Evolutionary conservation across 2,113 vertebrate genomes (phyloP), one percentile per base, ranked within the genome.

Genomic region (Boleophthalmus pectinirostris): DNA sequence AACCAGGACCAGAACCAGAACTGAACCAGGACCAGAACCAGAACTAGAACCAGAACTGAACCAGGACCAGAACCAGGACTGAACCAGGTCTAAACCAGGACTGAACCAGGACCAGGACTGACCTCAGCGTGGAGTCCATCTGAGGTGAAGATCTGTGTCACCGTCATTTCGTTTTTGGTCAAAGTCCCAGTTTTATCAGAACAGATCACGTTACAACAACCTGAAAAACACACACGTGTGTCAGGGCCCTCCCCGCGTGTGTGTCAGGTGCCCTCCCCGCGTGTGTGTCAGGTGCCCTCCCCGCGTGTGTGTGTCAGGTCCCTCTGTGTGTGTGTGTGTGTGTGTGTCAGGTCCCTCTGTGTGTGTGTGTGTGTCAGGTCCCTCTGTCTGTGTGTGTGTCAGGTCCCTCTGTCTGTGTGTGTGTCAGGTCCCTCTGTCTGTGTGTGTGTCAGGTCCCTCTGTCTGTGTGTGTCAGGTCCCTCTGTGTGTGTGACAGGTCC

Each of bases 131-230:
- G 96, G 68, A 95, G 93, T 25, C 96, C 96, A 56, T 99, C 98
- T 0, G 97, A 95, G 21, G 96, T 96, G 89, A 96, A 96, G 84
- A 99, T 83, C 80, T 98, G 97, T 56, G 96, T 97, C 75, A 97
- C 98, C 1, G 98, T 99, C 98, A 99, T 99, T 88, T 99, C 98
- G 69, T 99, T 99, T 92, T 97, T 99, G 11, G 98, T 99, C 87
- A 99, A 81, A 13, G 98, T 99, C 75, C 98, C 98, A 14, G 98
- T 99, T 89, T 99, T 99, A 92, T 99, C 98, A 0, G 98, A 99
- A 79, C 98, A 99, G 91, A 99, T 99, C 77, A 99, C 97, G 0
- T 99, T 98, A 85, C 97, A 99, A 92, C 97, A 99, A 77, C 97
- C 97, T 98, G 92, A 18, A 24, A 72, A 21, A 29, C n/a, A 60